These are phyloP conservation scores for Epizoanthus rinbou DNA, from an alignment of 92 coral and sea anemone genomes.

Conservation along the genomic window DNA sequence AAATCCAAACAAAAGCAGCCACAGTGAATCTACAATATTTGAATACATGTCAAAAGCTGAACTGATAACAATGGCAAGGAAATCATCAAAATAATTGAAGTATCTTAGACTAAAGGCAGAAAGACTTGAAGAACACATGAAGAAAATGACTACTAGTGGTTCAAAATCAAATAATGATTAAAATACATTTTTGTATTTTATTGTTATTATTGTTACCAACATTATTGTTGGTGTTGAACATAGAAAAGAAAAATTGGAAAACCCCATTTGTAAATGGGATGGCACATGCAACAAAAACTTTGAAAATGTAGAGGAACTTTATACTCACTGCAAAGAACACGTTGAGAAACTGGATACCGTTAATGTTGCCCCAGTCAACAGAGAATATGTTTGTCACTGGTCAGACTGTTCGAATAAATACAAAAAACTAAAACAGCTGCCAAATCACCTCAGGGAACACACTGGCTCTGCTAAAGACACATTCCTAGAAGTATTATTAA, in stretches of 20 bases:
- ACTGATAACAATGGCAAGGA: constrained; percentile 29
- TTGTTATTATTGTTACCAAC: too few relatives aligned
- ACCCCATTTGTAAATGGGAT: constrained; percentile 33
- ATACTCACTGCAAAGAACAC: constrained; percentile 26
- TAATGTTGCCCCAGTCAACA: constrained; percentile 29
- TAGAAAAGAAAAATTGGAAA: constrained; percentile 5
- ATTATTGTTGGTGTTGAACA: constrained; percentile 11
- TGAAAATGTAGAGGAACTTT: constrained; percentile 40
- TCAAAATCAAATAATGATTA: constrained; percentile 22
- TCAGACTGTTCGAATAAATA: constrained; percentile 8
- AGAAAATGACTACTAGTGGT: constrained; percentile 16
- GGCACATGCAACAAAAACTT: neutral
- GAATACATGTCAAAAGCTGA: constrained; percentile 37
- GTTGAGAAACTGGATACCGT: constrained; percentile 32
- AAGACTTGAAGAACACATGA: constrained; percentile 17
- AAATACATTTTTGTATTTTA: constrained; percentile 24
- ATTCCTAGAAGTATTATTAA: constrained; percentile 29
- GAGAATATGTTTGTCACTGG: constrained; percentile 33
- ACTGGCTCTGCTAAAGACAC: constrained; percentile 18
- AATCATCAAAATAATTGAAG: constrained; percentile 32
- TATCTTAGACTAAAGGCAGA: constrained; percentile 13
- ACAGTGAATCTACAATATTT: neutral
- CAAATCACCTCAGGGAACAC: constrained; percentile 36
- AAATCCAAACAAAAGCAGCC: too few relatives aligned
- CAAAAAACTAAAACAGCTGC: constrained; percentile 39